These are phyloP conservation scores for Acrocyrtus sp. DNA, from an alignment of 2,888 invertebrate genomes.

Conservation along the genomic window DNA sequence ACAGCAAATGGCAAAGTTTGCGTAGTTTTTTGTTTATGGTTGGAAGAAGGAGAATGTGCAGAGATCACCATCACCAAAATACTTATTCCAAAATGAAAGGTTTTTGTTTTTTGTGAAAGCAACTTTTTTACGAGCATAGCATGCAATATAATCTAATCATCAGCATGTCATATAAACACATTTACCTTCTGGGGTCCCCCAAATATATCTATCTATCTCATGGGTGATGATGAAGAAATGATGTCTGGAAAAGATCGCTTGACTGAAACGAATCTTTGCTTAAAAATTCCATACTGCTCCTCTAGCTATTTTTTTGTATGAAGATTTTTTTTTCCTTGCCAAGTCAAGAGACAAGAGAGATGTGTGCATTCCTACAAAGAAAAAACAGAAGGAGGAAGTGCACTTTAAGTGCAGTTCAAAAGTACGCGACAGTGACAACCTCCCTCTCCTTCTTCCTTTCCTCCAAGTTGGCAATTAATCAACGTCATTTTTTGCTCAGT, in stretches of 20 bases:
- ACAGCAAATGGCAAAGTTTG: too few species aligned
- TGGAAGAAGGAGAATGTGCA: neutral
- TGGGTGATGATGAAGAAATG: neutral
- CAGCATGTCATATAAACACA: too few species aligned
- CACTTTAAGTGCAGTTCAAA: too few species aligned
- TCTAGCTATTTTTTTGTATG: too few species aligned
- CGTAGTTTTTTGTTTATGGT: neutral
- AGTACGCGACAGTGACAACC: neutral
- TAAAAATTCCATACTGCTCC: too few species aligned
- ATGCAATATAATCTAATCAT: neutral
- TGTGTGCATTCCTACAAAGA: too few species aligned
- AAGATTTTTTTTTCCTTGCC: too few species aligned
- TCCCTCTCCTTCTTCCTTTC: too few species aligned
- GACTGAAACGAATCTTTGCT: too few species aligned
- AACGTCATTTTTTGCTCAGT: conserved; percentile 13
- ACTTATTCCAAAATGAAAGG: neutral
- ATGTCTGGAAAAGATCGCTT: neutral
- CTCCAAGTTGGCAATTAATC: conserved; percentile 13
- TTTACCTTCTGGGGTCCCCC: too few species aligned
- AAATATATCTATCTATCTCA: neutral
- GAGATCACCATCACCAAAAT: neutral
- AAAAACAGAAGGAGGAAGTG: neutral
- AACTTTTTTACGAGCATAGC: neutral
- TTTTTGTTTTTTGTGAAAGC: neutral
- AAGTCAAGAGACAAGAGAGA: too few species aligned